Conservation (phyloP, 2,888 invertebrate species). For the Chrysolina americana region DNA sequence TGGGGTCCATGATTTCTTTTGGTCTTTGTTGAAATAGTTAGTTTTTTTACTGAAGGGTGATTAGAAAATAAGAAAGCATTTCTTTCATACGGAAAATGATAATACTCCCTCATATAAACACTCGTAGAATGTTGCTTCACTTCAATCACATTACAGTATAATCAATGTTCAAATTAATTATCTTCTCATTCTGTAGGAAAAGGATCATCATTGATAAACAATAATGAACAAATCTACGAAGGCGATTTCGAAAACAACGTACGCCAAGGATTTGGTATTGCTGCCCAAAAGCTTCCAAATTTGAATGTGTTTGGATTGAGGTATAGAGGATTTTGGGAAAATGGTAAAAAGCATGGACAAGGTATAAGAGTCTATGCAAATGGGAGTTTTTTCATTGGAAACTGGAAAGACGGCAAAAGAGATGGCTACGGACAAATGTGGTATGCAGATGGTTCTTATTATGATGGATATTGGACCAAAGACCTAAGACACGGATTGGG, state of each 20-base stretch:
- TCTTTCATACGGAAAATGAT: no score
- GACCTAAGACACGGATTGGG: slow-evolving; percentile 59
- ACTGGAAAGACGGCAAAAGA: slow-evolving; percentile 70
- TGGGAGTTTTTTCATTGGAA: slow-evolving; percentile 76
- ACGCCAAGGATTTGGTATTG: slow-evolving; percentile 75
- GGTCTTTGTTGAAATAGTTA: no score
- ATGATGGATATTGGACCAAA: slow-evolving; percentile 74
- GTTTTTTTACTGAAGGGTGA: no score
- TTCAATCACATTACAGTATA: no score
- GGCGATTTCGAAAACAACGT: slow-evolving; percentile 74
- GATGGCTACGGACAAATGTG: slow-evolving; percentile 77
- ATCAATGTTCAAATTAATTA: background rate
- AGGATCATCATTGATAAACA: slow-evolving; percentile 70
- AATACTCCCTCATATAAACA: no score
- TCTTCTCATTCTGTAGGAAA: slow-evolving; percentile 68
- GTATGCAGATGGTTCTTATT: slow-evolving; percentile 74
- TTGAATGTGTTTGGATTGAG: slow-evolving; percentile 70
- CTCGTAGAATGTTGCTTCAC: no score
- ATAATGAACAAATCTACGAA: slow-evolving; percentile 73
- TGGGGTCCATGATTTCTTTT: no score
- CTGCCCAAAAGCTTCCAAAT: slow-evolving; percentile 67
- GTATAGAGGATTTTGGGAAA: slow-evolving; percentile 76
- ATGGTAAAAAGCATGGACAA: slow-evolving; percentile 73
- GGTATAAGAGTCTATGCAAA: slow-evolving; percentile 74
- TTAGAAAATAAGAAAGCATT: no score